Evolutionary conservation across 2,113 vertebrate genomes (phyloP).

Genomic region (Fregetta grallaria): DNA sequence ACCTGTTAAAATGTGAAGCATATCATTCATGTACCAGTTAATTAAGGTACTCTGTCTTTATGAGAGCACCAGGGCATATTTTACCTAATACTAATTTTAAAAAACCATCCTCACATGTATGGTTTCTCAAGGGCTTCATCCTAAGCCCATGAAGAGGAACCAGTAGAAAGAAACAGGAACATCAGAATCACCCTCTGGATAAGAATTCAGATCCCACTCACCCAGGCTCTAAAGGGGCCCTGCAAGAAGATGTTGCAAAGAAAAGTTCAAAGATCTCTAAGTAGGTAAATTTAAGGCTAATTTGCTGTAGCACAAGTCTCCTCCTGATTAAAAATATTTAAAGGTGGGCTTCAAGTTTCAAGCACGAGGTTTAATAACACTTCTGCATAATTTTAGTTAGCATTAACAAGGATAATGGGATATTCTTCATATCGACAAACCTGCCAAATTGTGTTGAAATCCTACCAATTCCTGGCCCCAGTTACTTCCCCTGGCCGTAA

Average conservation of each 20-base stretch:
- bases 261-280: not conserved
- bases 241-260: not conserved
- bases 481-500: not conserved
- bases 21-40: not conserved
- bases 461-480: not conserved
- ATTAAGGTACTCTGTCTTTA: not conserved
- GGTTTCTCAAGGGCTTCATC: not conserved
- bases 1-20: not conserved
- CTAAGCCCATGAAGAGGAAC: not conserved
- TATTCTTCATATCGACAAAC: constrained; percentile 3
- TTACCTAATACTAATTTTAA: not conserved
- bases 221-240: not conserved
- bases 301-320: not conserved
- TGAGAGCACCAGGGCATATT: not conserved
- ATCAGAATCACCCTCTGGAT: not conserved
- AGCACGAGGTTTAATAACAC: not conserved
- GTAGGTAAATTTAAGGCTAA: not conserved
- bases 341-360: not conserved
- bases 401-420: not conserved
- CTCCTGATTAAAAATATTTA: constrained; percentile 9
- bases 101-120: not conserved
- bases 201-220: not conserved
- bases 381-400: not conserved
- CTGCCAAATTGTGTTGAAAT: not conserved
- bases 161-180: not conserved